Conservation (phyloP, 2,797 vertebrate species). For the Decapterus maruadsi region DNA sequence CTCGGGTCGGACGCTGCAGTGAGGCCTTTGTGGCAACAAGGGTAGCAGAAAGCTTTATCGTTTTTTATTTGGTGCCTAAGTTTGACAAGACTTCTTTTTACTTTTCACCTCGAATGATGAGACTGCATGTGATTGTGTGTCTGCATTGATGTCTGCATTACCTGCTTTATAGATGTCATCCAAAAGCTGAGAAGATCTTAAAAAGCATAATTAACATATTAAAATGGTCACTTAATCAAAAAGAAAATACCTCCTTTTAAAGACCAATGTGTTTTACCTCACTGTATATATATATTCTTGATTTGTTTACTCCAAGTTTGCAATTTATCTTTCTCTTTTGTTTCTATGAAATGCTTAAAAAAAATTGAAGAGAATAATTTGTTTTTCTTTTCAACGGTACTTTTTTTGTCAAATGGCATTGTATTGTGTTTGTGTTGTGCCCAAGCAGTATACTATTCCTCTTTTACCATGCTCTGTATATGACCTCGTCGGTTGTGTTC, state of each 20-base stretch:
- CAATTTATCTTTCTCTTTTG: slow-evolving; percentile 80
- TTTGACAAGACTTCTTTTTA: slow-evolving; percentile 73
- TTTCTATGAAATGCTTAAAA: slow-evolving; percentile 89
- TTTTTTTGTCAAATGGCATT: slow-evolving; percentile 78
- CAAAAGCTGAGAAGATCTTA: slow-evolving; percentile 71
- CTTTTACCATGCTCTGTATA: slow-evolving; percentile 83
- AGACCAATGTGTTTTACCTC: slow-evolving; percentile 99
- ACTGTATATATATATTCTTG: slow-evolving; percentile 89
- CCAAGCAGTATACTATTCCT: slow-evolving; percentile 80
- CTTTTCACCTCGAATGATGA: slow-evolving; percentile 77
- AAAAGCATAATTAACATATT: slow-evolving; percentile 70
- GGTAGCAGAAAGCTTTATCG: slow-evolving; percentile 84
- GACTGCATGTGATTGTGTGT: slow-evolving; percentile 82
- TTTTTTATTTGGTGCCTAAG: slow-evolving; percentile 84
- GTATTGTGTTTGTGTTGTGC: slow-evolving; percentile 85
- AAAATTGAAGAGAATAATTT: slow-evolving; percentile 75
- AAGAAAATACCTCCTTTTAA: slow-evolving; percentile 92
- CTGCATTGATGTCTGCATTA: slow-evolving; percentile 74
- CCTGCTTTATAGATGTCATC: slow-evolving; percentile 78
- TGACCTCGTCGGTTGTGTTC: slow-evolving; percentile 83
- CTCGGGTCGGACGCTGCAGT: slow-evolving; percentile 44
- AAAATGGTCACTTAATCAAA: slow-evolving; percentile 79
- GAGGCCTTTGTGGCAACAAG: slow-evolving; percentile 61
- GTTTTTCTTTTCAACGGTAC: slow-evolving; percentile 79
- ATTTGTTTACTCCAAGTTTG: slow-evolving; percentile 91